These are phyloP conservation scores for Salvelinus fontinalis DNA, from an alignment of 2,113 vertebrate species.

Conservation along the genomic window DNA sequence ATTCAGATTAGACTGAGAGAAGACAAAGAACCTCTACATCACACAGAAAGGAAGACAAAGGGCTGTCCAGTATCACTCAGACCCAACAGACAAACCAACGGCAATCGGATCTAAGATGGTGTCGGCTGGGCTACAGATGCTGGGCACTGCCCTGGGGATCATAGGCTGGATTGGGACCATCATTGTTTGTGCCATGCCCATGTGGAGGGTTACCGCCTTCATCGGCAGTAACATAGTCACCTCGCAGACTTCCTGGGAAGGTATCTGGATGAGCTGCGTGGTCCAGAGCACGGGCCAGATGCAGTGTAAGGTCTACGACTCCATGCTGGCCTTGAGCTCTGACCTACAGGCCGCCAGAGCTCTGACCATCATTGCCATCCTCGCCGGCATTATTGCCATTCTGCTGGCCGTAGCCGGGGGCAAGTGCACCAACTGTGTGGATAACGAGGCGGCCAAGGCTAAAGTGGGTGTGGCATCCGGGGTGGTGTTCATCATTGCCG, in stretches of 20 bases:
- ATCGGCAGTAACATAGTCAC: conserved; percentile 77
- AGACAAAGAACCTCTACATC: neutral
- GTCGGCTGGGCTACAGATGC: conserved; percentile 73
- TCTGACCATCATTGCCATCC: conserved; percentile 66
- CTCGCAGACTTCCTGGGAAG: conserved; percentile 70
- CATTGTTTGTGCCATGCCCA: conserved; percentile 69
- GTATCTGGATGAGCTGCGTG: conserved; percentile 79
- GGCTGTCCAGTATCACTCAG: neutral
- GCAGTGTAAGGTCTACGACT: conserved; percentile 82
- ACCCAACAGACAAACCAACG: neutral
- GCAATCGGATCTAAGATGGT: conserved; percentile 62
- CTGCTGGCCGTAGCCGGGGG: conserved; percentile 73
- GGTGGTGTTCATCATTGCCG: conserved; percentile 67
- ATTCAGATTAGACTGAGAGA: neutral
- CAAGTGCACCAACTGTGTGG: conserved; percentile 77
- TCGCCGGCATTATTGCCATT: conserved; percentile 71
- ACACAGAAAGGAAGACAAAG: neutral
- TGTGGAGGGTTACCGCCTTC: conserved; percentile 78
- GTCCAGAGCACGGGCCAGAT: conserved; percentile 80
- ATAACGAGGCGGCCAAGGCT: conserved; percentile 55
- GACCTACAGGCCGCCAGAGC: conserved; percentile 78
- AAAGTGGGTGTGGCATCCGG: conserved; percentile 70
- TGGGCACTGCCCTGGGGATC: conserved; percentile 68
- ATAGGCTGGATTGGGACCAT: conserved; percentile 76
- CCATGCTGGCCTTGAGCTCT: conserved; percentile 71